A percentile compares a stretch with the other conserved stretches of the same genome.
phyloP scores from a whole-genome alignment of 2,888 invertebrate genomes.

The Lordiphosa andalusiaca region DNA sequence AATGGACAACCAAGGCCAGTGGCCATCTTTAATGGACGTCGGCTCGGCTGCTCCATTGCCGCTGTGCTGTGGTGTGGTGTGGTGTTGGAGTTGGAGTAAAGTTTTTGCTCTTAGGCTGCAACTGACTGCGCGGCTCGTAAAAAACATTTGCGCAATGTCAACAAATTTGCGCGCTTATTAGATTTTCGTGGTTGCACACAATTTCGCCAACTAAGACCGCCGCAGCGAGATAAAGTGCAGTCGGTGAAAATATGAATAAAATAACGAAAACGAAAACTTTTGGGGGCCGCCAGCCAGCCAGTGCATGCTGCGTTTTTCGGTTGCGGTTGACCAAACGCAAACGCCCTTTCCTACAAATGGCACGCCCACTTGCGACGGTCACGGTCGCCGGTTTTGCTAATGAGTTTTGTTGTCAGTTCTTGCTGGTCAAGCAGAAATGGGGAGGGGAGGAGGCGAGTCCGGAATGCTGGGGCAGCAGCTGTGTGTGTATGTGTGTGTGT shows the following conservation, averaged over 20 bases:
- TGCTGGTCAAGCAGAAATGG: constrained; percentile 60
- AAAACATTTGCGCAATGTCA: constrained; percentile 75
- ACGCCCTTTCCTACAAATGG: constrained; percentile 26
- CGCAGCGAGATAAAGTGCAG: constrained; percentile 67
- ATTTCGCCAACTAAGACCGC: constrained; percentile 73
- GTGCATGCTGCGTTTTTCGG: constrained; percentile 60
- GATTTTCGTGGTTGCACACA: constrained; percentile 75
- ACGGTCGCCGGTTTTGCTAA: constrained; percentile 70
- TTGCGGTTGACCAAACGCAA: constrained; percentile 58
- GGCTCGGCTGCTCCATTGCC: neutral
- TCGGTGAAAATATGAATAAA: constrained; percentile 65
- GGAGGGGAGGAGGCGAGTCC: constrained; percentile 31
- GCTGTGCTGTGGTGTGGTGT: neutral
- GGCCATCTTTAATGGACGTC: constrained; percentile 22
- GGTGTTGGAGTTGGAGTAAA: constrained; percentile 8
- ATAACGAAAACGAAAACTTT: constrained; percentile 40
- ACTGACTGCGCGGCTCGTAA: constrained; percentile 43
- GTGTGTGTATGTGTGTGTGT: constrained; percentile 27
- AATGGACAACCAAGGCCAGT: constrained; percentile 1
- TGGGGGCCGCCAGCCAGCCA: neutral
- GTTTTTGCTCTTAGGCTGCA: constrained; percentile 42
- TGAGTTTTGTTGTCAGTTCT: constrained; percentile 74
- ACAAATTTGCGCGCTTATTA: constrained; percentile 75
- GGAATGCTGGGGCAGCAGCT: neutral
- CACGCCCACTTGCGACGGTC: constrained; percentile 62